These are phyloP conservation scores for Siniperca obscura DNA, from an alignment of 2,797 vertebrate species.

Conservation along the genomic window DNA sequence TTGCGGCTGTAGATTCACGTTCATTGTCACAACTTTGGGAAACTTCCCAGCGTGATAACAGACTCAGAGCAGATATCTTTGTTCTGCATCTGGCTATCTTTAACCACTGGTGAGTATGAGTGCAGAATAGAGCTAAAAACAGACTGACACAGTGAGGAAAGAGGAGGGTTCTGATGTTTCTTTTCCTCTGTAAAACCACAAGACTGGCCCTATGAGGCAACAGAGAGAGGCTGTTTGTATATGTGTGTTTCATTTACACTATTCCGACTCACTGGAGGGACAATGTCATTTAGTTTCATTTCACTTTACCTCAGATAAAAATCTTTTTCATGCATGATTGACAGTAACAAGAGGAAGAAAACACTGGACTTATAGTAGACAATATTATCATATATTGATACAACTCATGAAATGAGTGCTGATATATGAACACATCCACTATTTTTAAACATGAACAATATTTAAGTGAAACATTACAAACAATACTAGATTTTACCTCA, in stretches of 20 bases:
- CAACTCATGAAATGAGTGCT: not conserved
- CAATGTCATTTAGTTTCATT: conserved; percentile 33
- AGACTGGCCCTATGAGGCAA: not conserved
- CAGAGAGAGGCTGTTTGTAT: not conserved
- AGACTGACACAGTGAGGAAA: conserved; percentile 48
- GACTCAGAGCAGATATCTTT: conserved; percentile 29
- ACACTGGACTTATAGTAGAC: not conserved
- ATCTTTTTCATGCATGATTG: not conserved
- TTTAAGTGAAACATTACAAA: not conserved
- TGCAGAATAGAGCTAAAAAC: conserved; percentile 53
- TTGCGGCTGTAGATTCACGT: conserved; percentile 22
- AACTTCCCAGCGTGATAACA: conserved; percentile 34
- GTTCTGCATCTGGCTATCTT: conserved; percentile 60
- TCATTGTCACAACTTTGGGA: conserved; percentile 18
- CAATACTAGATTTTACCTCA: not conserved
- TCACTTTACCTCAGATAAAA: not conserved
- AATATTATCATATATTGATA: not conserved
- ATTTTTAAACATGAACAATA: not conserved
- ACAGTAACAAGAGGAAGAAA: not conserved
- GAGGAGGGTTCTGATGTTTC: conserved; percentile 54
- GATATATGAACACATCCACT: not conserved
- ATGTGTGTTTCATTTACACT: conserved; percentile 13
- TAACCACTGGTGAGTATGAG: conserved; percentile 51
- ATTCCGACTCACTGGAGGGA: not conserved
- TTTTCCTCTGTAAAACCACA: conserved; percentile 70